Base-by-base conservation (phyloP, 1,140 invertebrate species). In the Danaus melanippus region DNA sequence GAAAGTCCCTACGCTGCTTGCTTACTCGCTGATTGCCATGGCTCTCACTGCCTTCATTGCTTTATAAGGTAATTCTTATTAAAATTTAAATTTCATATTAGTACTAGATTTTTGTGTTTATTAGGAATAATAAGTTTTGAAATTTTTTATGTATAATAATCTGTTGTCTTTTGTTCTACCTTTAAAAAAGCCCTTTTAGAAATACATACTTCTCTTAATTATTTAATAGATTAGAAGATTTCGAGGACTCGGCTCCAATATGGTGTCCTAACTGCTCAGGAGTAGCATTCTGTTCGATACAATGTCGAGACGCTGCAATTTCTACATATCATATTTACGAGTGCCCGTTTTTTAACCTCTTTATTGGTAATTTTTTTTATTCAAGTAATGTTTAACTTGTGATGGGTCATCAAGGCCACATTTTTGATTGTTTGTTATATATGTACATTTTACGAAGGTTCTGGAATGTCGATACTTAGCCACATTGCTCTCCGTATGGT, bases 31-130 rank as follows among this genome's bases (percentile, higher is more conserved):
- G 91, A 92, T 39, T 91, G 89, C 74, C 93, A 91, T 76, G 90
- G 91, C 3, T 92, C 91, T 8, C 92, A 96, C 76, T 98, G 96
- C 74, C 91, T 94, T 57, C 91, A 96, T 69, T 97, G 96, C 77
- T 94, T 95, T 66, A 81, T 88, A 60, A 90, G 92, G 92, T 92
- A 55, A 40, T 43, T 12, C 17, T 32, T 32, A 43, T 32, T 32
- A n/a, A n/a, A n/a, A n/a, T n/a, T n/a, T n/a, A n/a, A n/a, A n/a
- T n/a, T n/a, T n/a, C n/a, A n/a, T n/a, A n/a, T n/a, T n/a, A n/a
- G n/a, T n/a, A n/a, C 21, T 32, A 32, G 21, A 8, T 5, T 32
- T 32, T n/a, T n/a, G n/a, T 32, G 21, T 32, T 32, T 32, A 32
- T 32, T 5, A 32, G 2, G 2, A 32, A 32, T 32, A 32, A 32